Base-by-base conservation (phyloP, 2,797 vertebrate species). In the Alauda arvensis region DNA sequence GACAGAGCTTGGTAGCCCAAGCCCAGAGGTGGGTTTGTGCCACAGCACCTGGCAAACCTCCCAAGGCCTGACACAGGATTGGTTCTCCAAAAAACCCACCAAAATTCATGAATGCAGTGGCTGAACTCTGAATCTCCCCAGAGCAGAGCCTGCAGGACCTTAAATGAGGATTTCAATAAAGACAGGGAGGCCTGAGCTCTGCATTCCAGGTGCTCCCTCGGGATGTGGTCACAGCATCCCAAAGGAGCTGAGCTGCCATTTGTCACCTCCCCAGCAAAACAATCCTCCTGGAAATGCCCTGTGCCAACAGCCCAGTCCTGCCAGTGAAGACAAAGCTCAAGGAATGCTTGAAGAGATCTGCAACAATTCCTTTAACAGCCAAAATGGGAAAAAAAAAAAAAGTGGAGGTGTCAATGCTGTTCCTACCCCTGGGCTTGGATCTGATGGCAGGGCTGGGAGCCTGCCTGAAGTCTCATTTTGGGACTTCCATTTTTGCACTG, bases 371-470 rank as follows among this genome's bases (percentile, higher is more conserved):
- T 61, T 19, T 12, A 69, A 67, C 24, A 46, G 12, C 43, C 5
- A 78, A 75, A 78, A 67, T 16, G 16, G 40, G 2, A 25, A 51
- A 66, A 3, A 29, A 51, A 66, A n/a, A 33, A 46, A 42, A 6
- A 0, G 6, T 13, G 23, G 26, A 69, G 77, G n/a, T 25, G 51
- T 20, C 29, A 65, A 34, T 14, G 5, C 9, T 25, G 39, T 18
- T 88, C 65, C 52, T 37, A 12, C 5, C 5, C 60, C 16, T 3
- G 12, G 39, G 26, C 23, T 40, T 0, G 0, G 61, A 77, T 33
- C 14, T 18, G 71, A n/a, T 28, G 57, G 56, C 53, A 75, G 80
- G 46, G 37, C 49, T 72, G 57, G 62, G 52, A 77, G 61, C 56
- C 43, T 48, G 52, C 20, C 69, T 13, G 60, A 17, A 26, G 18